Evolutionary conservation across 1,140 invertebrate species (phyloP).

Genomic region (Philopotamus ludificatus): DNA sequence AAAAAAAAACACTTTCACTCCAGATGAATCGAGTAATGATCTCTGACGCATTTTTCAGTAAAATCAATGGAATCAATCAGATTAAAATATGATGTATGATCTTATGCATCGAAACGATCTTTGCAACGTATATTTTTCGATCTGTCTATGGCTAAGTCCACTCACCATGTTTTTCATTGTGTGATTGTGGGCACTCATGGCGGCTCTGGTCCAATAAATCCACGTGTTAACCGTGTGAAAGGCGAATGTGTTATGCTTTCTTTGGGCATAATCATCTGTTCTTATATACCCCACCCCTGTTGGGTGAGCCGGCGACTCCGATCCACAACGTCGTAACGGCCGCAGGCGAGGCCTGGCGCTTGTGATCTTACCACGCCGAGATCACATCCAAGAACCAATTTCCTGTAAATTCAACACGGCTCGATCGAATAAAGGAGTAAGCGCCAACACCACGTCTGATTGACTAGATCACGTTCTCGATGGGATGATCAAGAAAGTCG

Average conservation of each 20-base stretch:
- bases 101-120: too few species aligned
- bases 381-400: background rate
- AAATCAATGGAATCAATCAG: too few species aligned
- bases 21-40: too few species aligned
- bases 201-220: background rate
- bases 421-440: background rate
- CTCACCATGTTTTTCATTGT: slow-evolving; percentile 54
- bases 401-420: background rate
- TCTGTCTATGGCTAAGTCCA: too few species aligned
- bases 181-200: too few species aligned
- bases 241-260: slow-evolving; percentile 41
- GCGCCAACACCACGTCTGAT: background rate
- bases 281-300: slow-evolving; percentile 40
- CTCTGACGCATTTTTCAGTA: too few species aligned
- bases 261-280: slow-evolving; percentile 21
- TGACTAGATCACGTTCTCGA: slow-evolving; percentile 7
- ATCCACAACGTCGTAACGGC: background rate
- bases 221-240: slow-evolving; percentile 30
- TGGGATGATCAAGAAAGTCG: slow-evolving; percentile 4
- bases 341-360: slow-evolving; percentile 16
- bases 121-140: too few species aligned
- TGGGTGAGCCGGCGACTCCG: slow-evolving; percentile 42
- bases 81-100: too few species aligned
- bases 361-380: too few species aligned
- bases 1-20: too few species aligned